Evolutionary conservation across 2,797 vertebrate species (phyloP).

Genomic region (Smutsia temminckii): DNA sequence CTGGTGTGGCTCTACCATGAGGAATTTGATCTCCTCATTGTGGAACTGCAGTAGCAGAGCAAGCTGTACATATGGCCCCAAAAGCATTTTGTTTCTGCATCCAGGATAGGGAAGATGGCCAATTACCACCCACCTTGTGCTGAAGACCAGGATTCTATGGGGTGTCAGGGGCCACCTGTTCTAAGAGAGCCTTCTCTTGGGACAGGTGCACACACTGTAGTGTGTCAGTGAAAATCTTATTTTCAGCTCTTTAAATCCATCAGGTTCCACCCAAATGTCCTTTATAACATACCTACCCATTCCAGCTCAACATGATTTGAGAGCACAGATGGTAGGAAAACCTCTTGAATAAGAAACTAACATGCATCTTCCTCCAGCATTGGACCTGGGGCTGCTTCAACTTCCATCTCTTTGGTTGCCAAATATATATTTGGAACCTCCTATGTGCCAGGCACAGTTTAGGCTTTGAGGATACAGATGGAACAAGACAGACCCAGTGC

Average conservation of each 20-base stretch:
- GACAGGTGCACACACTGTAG: not conserved
- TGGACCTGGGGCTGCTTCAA: not conserved
- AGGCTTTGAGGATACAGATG: not conserved
- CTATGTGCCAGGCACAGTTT: not conserved
- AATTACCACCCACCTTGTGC: not conserved
- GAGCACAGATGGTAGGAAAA: not conserved
- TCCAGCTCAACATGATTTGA: not conserved
- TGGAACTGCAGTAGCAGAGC: not conserved
- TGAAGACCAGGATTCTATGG: not conserved
- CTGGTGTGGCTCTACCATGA: not conserved
- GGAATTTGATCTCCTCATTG: not conserved
- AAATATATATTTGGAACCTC: not conserved
- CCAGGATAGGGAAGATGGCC: not conserved
- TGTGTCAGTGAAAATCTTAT: not conserved
- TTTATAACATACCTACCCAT: not conserved
- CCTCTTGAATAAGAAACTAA: not conserved
- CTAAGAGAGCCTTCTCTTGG: not conserved
- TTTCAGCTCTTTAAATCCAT: not conserved
- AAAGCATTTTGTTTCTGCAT: not conserved
- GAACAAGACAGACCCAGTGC: not conserved
- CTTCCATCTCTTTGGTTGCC: not conserved
- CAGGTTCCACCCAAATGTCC: not conserved
- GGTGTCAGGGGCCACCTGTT: not conserved
- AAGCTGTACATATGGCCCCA: not conserved
- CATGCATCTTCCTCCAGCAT: not conserved